Evolutionary conservation across 1,140 invertebrate species (phyloP), one percentile per base, ranked within the genome.

Genomic region (Drosophila insularis): DNA sequence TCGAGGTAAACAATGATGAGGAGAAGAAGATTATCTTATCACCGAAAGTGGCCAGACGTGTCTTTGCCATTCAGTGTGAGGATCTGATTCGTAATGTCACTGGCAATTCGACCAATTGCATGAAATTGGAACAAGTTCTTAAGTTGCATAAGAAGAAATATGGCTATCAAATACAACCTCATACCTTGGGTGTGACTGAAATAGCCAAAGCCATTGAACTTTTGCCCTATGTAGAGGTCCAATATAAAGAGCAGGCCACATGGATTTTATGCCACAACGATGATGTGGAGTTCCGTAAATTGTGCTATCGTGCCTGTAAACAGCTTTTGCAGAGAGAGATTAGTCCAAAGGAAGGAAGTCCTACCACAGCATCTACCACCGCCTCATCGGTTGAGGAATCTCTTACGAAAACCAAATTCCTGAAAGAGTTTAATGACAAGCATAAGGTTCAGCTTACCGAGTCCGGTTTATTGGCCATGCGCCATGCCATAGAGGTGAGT

Each of bases 141-240:
- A 78, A 74, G 40, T 60, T 92, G 31, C 91, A 92, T 61, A 92
- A 92, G 63, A 92, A 91, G 37, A 91, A 92, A 27, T 91, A 67
- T 46, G 91, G 91, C 23, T 92, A 92, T 61, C 86, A 92, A 60
- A 91, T 92, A 27, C 71, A 71, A 37, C 77, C 90, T 2, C 78
- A 90, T 31, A 81, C 90, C 0, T 63, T 92, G 32, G 91, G 91
- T 0, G 80, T 73, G 1, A 70, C 71, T 5, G 74, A 84, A 32
- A 91, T 92, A 40, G 23, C 23, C 5, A 68, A 69, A 39, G 91
- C 81, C 27, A 68, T 92, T 13, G 71, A 87, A 4, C n/a, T 90
- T 19, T 58, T 92, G 61, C 91, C 91, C 31, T 91, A 82, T 65
- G 80, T 92, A 1, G 91, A 92, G 74, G 74, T 91, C 0, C 46